Percentiles rank a stretch among this genome's conserved stretches.
phyloP scores from a whole-genome alignment of 2,113 vertebrate genomes.

The Albula goreensis region DNA sequence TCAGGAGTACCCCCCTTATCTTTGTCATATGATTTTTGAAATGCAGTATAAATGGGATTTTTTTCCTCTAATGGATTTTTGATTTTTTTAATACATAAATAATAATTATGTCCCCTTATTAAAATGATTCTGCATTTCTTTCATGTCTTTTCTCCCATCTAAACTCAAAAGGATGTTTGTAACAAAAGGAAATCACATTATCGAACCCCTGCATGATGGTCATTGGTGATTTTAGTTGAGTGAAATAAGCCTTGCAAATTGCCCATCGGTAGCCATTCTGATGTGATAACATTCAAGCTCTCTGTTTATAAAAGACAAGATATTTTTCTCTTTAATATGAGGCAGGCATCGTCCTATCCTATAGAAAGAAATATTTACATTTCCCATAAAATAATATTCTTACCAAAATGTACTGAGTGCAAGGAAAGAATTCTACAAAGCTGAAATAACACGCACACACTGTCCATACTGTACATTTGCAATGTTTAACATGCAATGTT shows the following conservation, averaged over 20 bases:
- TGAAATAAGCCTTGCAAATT: slow-evolving; percentile 2
- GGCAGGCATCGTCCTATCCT: too few relatives aligned
- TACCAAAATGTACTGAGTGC: background rate
- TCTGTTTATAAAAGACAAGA: slow-evolving; percentile 9
- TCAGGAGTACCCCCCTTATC: slow-evolving; percentile 66
- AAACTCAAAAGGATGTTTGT: slow-evolving; percentile 15
- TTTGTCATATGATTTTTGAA: slow-evolving; percentile 75
- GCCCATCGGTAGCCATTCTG: slow-evolving; percentile 1
- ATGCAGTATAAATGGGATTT: slow-evolving; percentile 74
- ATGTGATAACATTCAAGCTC: slow-evolving; percentile 14
- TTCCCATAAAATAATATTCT: background rate
- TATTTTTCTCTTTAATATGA: too few relatives aligned
- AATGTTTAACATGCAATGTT: too few relatives aligned
- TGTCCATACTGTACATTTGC: too few relatives aligned
- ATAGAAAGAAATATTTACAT: background rate
- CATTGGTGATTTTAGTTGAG: too few relatives aligned
- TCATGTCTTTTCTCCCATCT: slow-evolving; percentile 53
- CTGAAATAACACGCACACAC: too few relatives aligned
- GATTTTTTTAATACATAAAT: slow-evolving; percentile 87
- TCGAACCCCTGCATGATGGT: too few relatives aligned
- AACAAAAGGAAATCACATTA: too few relatives aligned
- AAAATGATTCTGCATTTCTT: slow-evolving; percentile 84
- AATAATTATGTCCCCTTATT: slow-evolving; percentile 88
- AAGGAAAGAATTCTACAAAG: too few relatives aligned
- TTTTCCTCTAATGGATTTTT: slow-evolving; percentile 88